Conservation (phyloP, 2,888 invertebrate genomes). For the Trisateles emortualis region DNA sequence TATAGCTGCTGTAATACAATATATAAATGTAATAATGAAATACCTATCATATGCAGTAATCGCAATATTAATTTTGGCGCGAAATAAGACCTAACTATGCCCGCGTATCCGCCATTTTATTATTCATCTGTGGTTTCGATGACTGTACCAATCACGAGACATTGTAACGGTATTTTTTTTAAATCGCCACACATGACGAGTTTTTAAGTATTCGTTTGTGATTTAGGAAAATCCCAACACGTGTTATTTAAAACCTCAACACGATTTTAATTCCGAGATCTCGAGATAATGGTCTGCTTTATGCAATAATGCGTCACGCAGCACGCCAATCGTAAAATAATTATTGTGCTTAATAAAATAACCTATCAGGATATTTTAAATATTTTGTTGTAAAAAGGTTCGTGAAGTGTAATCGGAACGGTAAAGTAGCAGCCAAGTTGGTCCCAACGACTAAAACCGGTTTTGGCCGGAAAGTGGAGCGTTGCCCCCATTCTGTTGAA, state of each 20-base stretch:
- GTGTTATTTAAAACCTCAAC: neutral
- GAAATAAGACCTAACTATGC: neutral
- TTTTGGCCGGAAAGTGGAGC: slow-evolving; percentile 77
- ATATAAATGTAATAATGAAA: no score
- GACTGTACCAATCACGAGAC: slow-evolving; percentile 15
- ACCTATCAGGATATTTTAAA: slow-evolving; percentile 36
- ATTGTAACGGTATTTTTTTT: slow-evolving; percentile 7
- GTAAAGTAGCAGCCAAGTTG: slow-evolving; percentile 57
- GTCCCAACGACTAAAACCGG: slow-evolving; percentile 68
- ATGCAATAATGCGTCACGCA: slow-evolving; percentile 5
- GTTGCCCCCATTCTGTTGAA: slow-evolving; percentile 75
- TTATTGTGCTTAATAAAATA: slow-evolving; percentile 4
- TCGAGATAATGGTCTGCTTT: neutral
- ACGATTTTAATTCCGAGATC: neutral
- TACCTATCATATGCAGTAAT: no score
- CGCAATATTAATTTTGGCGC: neutral
- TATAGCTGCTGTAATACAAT: no score
- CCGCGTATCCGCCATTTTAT: slow-evolving; percentile 4
- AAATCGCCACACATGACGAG: neutral
- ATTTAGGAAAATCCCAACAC: slow-evolving; percentile 2
- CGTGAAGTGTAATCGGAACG: slow-evolving; percentile 50
- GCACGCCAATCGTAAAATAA: neutral
- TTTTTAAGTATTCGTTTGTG: neutral
- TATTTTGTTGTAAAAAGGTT: slow-evolving; percentile 39
- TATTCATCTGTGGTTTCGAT: slow-evolving; percentile 18